phyloP scores from a whole-genome alignment of 1,140 invertebrate species.

The Dryas iulia region DNA sequence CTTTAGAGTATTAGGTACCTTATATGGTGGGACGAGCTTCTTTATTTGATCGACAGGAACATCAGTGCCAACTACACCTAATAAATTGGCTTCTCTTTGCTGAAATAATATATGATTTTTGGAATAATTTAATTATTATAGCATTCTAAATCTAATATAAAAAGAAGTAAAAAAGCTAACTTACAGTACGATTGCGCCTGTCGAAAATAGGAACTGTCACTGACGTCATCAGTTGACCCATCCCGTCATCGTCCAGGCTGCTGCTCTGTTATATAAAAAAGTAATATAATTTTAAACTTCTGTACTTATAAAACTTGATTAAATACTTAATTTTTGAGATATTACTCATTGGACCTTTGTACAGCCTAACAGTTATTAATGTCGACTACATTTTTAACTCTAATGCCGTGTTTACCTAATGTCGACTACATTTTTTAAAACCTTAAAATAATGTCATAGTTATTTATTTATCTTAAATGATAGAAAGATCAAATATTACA shows the following conservation, averaged over 20 bases:
- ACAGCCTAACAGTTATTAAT: too few relatives aligned
- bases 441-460: too few relatives aligned
- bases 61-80: slow-evolving; percentile 97
- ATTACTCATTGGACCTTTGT: too few relatives aligned
- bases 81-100: slow-evolving; percentile 91
- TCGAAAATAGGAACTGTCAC: slow-evolving; percentile 96
- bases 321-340: too few relatives aligned
- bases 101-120: slow-evolving; percentile 61
- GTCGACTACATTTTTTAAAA: too few relatives aligned
- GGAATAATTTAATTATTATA: not conserved
- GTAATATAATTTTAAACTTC: not conserved
- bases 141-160: not conserved
- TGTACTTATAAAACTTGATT: too few relatives aligned
- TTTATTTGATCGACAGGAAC: slow-evolving; percentile 95
- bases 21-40: slow-evolving; percentile 94
- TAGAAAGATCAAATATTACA: too few relatives aligned
- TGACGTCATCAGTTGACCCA: slow-evolving; percentile 92
- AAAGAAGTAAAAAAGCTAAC: not conserved
- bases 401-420: too few relatives aligned
- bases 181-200: slow-evolving; percentile 92
- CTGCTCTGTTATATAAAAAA: slow-evolving; percentile 76
- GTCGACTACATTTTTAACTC: too few relatives aligned
- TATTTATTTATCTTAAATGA: too few relatives aligned
- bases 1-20: slow-evolving; percentile 82
- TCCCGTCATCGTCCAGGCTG: slow-evolving; percentile 84